Evolutionary conservation across 2,888 invertebrate genomes (phyloP).

Genomic region (Amblyjoppa fuscipennis): DNA sequence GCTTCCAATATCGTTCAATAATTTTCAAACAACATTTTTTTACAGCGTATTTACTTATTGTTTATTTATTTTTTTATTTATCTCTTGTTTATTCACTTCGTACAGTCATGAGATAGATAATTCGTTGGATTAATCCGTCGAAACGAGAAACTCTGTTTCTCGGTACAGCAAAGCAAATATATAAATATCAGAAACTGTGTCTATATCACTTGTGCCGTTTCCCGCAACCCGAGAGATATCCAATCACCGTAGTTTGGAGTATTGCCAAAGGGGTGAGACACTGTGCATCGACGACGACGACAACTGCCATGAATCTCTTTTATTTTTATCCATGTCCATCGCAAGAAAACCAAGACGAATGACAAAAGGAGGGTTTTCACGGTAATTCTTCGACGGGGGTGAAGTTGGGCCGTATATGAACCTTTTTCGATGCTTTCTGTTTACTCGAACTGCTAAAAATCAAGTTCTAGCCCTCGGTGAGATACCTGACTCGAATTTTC

Average conservation of each 20-base stretch:
- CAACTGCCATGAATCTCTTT: constrained; percentile 3
- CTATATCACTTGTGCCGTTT: constrained; percentile 27
- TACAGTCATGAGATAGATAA: no score
- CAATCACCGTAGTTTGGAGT: constrained; percentile 65
- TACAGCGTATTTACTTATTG: no score
- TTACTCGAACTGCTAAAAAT: constrained; percentile 67
- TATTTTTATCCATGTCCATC: constrained; percentile 8
- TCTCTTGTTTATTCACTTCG: no score
- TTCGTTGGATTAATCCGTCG: not conserved
- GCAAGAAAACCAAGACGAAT: constrained; percentile 8
- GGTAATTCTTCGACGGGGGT: constrained; percentile 61
- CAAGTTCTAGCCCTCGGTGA: constrained; percentile 44
- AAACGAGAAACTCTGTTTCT: constrained; percentile 19
- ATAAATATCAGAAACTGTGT: not conserved
- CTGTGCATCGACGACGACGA: constrained; percentile 26
- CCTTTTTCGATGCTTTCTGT: constrained; percentile 58
- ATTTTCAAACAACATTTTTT: no score
- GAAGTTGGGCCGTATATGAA: constrained; percentile 66
- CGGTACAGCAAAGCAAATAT: constrained; percentile 12
- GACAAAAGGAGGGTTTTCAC: constrained; percentile 21
- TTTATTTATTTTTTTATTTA: no score
- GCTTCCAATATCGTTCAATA: no score
- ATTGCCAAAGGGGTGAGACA: constrained; percentile 55
- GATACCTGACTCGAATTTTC: constrained; percentile 70
- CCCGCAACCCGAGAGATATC: constrained; percentile 41